Evolutionary conservation across 2,888 invertebrate species (phyloP).

Genomic region (Cryptocephalus primarius): DNA sequence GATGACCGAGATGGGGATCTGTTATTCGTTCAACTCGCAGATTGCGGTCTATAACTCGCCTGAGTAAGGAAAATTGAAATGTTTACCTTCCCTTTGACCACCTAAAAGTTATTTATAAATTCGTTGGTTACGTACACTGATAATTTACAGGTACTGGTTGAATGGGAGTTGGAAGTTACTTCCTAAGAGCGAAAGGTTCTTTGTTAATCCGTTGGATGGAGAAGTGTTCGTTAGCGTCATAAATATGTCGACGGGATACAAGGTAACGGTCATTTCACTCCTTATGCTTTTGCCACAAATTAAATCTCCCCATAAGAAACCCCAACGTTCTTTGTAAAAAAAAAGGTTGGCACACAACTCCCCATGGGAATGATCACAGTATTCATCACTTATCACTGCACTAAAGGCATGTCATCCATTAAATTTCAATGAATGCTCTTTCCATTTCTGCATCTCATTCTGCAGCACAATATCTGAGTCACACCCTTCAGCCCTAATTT

Average conservation of each 20-base stretch:
- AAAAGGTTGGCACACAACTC: too few relatives aligned
- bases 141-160: conserved; percentile 43
- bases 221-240: conserved; percentile 67
- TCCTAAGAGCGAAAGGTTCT: conserved; percentile 38
- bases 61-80: conserved; percentile 32
- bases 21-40: conserved; percentile 56
- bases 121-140: neutral
- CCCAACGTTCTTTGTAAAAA: too few relatives aligned
- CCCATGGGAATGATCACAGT: too few relatives aligned
- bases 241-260: conserved; percentile 54
- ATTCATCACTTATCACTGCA: too few relatives aligned
- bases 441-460: too few relatives aligned
- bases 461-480: too few relatives aligned
- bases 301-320: too few relatives aligned
- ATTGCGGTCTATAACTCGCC: conserved; percentile 50
- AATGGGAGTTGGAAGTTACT: conserved; percentile 45
- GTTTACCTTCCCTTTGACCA: too few relatives aligned
- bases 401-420: too few relatives aligned
- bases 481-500: too few relatives aligned
- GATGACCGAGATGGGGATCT: conserved; percentile 58
- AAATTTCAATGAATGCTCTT: too few relatives aligned
- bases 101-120: too few relatives aligned
- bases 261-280: conserved; percentile 33
- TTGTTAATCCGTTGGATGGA: conserved; percentile 60
- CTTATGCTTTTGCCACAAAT: neutral